Evolutionary conservation across 2,113 vertebrate genomes (phyloP).

Genomic region (Neoarius graeffei): DNA sequence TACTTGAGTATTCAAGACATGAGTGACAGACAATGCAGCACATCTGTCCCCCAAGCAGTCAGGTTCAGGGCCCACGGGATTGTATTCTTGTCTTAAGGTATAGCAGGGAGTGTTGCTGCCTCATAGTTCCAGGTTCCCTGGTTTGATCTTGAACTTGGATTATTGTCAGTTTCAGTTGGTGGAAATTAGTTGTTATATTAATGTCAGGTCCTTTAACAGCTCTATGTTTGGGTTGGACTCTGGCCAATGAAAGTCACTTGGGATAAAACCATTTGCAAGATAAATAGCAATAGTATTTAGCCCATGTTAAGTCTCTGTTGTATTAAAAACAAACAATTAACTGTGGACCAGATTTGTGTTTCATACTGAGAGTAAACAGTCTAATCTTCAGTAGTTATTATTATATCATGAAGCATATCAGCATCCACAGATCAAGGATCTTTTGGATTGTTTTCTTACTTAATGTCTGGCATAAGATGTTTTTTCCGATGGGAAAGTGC

Average conservation of each 20-base stretch:
- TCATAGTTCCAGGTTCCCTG: not conserved
- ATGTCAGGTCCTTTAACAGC: not conserved
- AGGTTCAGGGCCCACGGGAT: not conserved
- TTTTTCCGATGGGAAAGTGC: not conserved
- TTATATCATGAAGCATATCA: not conserved
- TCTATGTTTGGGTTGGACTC: not conserved
- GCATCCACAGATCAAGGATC: not conserved
- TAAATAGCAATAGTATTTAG: not conserved
- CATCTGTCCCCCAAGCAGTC: not conserved
- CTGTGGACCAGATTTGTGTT: not conserved
- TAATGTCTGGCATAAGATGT: not conserved
- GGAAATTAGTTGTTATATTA: not conserved
- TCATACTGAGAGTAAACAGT: not conserved
- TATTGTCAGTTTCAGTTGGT: not conserved
- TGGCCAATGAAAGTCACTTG: not conserved
- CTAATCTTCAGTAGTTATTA: slow-evolving; percentile 4
- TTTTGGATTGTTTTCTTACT: not conserved
- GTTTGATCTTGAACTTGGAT: not conserved
- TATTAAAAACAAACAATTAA: slow-evolving; percentile 1
- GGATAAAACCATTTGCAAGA: not conserved
- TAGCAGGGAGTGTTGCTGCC: not conserved
- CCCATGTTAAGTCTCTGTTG: not conserved
- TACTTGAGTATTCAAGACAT: not conserved
- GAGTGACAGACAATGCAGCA: not conserved
- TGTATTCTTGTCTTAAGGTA: not conserved